Conservation (phyloP, 2,113 vertebrate genomes). For the Pygoscelis adeliae region DNA sequence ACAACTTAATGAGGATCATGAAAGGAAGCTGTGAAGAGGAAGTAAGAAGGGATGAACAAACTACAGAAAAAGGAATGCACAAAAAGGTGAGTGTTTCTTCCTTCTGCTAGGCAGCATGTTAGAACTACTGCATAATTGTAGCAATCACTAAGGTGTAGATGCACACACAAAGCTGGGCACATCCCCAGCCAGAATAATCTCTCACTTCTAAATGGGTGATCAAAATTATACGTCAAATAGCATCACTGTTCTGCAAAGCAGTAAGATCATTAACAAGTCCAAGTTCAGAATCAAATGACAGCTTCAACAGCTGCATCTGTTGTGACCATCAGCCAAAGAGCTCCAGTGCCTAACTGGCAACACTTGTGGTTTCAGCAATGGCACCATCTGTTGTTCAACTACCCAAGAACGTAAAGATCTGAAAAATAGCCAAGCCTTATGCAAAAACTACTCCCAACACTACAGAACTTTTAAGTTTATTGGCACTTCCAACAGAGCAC, state of each 20-base stretch:
- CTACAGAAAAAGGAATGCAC: not conserved
- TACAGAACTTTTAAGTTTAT: not conserved
- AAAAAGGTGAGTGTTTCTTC: not conserved
- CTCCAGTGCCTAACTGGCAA: not conserved
- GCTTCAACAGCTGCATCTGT: not conserved
- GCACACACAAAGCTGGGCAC: not conserved
- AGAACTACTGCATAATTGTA: not conserved
- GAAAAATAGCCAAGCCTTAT: not conserved
- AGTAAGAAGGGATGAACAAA: not conserved
- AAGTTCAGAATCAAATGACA: not conserved
- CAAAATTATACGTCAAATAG: not conserved
- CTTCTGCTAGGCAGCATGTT: not conserved
- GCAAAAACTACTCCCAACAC: not conserved
- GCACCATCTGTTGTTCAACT: not conserved
- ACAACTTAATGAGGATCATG: not conserved
- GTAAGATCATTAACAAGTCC: not conserved
- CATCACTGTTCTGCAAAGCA: not conserved
- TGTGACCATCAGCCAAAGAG: not conserved
- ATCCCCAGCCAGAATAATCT: not conserved
- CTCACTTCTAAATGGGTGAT: not conserved
- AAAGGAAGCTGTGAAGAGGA: not conserved
- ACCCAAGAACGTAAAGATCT: not conserved
- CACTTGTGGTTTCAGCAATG: not conserved
- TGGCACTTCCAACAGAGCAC: not conserved
- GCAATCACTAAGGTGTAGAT: not conserved